Base-by-base conservation (phyloP, 2,888 invertebrate species). In the Masnerella sp. region DNA sequence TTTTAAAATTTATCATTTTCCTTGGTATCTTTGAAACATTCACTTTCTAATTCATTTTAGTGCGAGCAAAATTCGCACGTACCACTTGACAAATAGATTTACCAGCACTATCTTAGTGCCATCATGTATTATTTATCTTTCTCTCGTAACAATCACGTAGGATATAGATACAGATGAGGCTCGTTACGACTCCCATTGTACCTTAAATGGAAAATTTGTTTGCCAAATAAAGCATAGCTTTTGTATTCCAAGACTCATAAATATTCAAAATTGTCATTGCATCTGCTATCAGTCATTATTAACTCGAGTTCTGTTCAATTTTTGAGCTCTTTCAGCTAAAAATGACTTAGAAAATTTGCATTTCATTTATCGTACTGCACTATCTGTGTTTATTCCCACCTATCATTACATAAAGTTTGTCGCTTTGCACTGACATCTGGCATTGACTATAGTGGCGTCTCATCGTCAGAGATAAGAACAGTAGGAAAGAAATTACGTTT, bases 41-140 rank as follows among this genome's bases (percentile, higher is more conserved):
- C 52, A 52, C 62, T 64, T 52, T 64, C 43, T 51, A 64, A 64
- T 64, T 64, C 52, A 36, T 43, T 43, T 64, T 22, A 40, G 43
- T 34, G 22, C 42, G 25, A 64, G 30, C 43, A 52, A 25, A 64
- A 52, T 52, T 51, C 62, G 28, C 51, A 51, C 62, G 28, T 61
- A 61, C 47, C 47, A 38, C 47, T 38, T 38, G 62, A 64, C 42
- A 51, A 52, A 64, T 43, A 62, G 45, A 45, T 36, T 59, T 49
- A 28, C 47, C 12, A 14, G 17, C 18, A 47, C 28, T 38, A 62
- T 51, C 47, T 47, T 22, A 11, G 14, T 47, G 47, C 18, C 42
- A 62, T 62, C 62, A 38, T 47, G 52, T 52, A 64, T 64, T 64
- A 52, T 64, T 64, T 64, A 52, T 64, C 52, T 64, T 7, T 20